These are phyloP conservation scores for Stramonita haemastoma DNA, from an alignment of 2,888 invertebrate genomes.

Conservation along the genomic window DNA sequence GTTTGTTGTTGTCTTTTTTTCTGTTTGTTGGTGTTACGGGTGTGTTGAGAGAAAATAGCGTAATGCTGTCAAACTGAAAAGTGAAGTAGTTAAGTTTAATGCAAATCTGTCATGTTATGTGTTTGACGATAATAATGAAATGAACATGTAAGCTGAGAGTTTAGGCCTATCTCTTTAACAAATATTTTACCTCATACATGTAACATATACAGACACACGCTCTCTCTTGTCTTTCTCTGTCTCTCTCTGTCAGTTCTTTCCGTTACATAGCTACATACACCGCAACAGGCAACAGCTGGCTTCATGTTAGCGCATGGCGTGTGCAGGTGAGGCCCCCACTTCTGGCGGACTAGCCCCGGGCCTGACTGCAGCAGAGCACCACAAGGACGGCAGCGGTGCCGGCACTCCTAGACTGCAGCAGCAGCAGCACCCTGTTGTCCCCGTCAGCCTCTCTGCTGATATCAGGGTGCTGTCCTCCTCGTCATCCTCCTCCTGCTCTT, in stretches of 20 bases:
- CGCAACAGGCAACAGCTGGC: neutral
- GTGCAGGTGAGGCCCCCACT: no score
- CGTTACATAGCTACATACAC: neutral
- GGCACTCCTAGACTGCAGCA: neutral
- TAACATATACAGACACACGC: no score
- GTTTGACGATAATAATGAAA: no score
- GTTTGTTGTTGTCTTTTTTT: neutral
- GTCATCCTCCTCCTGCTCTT: neutral
- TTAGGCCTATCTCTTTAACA: no score
- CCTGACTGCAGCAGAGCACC: neutral
- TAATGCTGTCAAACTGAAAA: no score
- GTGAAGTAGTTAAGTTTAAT: no score
- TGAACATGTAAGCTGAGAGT: no score
- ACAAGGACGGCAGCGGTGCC: constrained; percentile 19
- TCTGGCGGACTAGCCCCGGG: neutral
- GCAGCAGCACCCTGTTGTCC: neutral
- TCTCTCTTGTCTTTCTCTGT: neutral
- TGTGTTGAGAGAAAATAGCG: no score
- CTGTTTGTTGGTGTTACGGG: no score
- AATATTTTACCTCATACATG: no score
- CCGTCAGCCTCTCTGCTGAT: constrained; percentile 18
- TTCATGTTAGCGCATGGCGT: no score
- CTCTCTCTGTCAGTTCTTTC: neutral
- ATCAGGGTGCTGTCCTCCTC: constrained; percentile 36
- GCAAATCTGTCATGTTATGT: no score